Evolutionary conservation across 2,797 vertebrate species (phyloP), one percentile per base, ranked within the genome.

Genomic region (Philypnodon macrostomus): DNA sequence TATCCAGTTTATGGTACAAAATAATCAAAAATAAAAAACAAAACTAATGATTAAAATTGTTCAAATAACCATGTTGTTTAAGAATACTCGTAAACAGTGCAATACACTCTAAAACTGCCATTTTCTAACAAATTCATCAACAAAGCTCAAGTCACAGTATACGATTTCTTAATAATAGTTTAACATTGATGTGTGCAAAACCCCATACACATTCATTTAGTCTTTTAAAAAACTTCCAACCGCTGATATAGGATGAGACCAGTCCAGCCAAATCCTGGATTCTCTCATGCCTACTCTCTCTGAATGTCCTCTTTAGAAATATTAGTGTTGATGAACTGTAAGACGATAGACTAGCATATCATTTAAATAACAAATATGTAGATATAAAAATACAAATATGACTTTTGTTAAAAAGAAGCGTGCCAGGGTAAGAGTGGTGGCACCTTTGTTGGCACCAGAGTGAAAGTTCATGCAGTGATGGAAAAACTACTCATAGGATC

Each of bases 301-400:
- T 59, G 78, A 83, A 86, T 85, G 86, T 85, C 86, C 85, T 80
- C 81, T 88, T 80, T 90, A 90, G 79, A 91, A 91, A 90, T 86
- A 85, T 82, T 85, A 87, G 80, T 90, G 87, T 89, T 91, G 91
- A 88, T 90, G 90, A 88, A 91, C 72, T 81, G 79, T 91, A 93
- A 90, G 85, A 94, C 89, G 85, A 88, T 87, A 90, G 89, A 93
- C 89, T 87, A 90, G 91, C 91, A 92, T 92, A 90, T 90, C 86
- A 84, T 92, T 88, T 92, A 92, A 94, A 94, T 96, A 96, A 96
- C 94, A 97, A 97, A 96, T 92, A 97, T 92, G 94, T 89, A 92
- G 92, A 95, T 98, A 97, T 96, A 98, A 98, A 98, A 98, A 97
- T 98, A 97, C 95, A 97, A 97, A 97, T 95, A 93, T 95, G 92